Conservation (phyloP, 2,888 invertebrate genomes). For the Rhimphoctona megacephalus region DNA sequence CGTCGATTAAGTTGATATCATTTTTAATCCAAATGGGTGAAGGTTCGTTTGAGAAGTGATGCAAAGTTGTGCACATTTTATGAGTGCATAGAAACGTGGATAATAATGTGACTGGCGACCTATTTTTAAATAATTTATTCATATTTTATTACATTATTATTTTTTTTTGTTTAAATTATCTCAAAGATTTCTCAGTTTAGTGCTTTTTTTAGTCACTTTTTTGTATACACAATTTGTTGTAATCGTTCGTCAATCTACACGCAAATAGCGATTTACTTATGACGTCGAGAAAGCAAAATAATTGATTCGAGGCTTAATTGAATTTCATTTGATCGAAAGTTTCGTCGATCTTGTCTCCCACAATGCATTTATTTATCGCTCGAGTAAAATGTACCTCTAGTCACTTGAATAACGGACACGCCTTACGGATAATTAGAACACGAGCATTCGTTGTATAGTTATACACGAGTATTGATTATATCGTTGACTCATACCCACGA, state of each 20-base stretch:
- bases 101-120: background rate
- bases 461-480: constrained; percentile 65
- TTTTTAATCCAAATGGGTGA: constrained; percentile 9
- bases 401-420: constrained; percentile 62
- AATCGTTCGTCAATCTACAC: background rate
- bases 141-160: background rate
- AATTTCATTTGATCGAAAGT: constrained; percentile 44
- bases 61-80: background rate
- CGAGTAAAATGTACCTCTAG: constrained; percentile 6
- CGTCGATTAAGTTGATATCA: background rate
- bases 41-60: background rate
- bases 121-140: background rate
- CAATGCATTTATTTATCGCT: constrained; percentile 35
- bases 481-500: constrained; percentile 53
- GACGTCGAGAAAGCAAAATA: background rate
- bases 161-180: no score
- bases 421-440: constrained; percentile 71
- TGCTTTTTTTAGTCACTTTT: background rate
- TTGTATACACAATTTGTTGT: background rate
- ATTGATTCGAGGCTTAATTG: constrained; percentile 29
- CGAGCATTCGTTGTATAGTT: constrained; percentile 62
- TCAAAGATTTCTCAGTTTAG: background rate
- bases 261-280: background rate
- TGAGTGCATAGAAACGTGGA: background rate
- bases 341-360: constrained; percentile 29